phyloP scores from a whole-genome alignment of 1,140 invertebrate genomes.

The Drosophila ercepeae region DNA sequence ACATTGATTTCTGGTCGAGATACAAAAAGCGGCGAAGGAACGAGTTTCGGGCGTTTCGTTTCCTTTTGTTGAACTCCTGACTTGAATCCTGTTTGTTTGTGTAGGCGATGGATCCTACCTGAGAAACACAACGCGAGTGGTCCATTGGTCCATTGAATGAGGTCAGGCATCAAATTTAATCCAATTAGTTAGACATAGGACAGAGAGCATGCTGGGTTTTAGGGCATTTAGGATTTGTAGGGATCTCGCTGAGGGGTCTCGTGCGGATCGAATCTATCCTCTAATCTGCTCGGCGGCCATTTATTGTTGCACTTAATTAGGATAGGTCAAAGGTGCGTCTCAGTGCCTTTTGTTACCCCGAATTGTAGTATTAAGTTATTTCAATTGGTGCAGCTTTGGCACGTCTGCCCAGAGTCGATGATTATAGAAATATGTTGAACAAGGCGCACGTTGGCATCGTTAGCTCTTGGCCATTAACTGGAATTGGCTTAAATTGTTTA shows the following conservation, averaged over 20 bases:
- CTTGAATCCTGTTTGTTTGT: conserved; percentile 20
- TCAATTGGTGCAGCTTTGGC: conserved; percentile 34
- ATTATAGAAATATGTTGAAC: conserved; percentile 50
- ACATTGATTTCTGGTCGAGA: conserved; percentile 53
- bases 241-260: conserved; percentile 19
- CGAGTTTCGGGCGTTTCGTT: conserved; percentile 18
- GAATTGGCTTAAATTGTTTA: conserved; percentile 48
- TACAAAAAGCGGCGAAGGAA: conserved; percentile 48
- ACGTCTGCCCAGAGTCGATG: conserved; percentile 21
- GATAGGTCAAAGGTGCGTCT: conserved; percentile 9
- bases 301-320: conserved; percentile 58
- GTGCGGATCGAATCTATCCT: conserved; percentile 40
- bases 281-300: conserved; percentile 35
- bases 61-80: conserved; percentile 11
- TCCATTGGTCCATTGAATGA: conserved; percentile 43
- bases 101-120: conserved; percentile 29
- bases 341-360: conserved; percentile 8
- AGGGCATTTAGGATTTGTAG: conserved; percentile 10
- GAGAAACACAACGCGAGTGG: conserved; percentile 19
- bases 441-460: conserved; percentile 43
- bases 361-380: conserved; percentile 12
- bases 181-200: conserved; percentile 66
- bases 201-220: conserved; percentile 33
- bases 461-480: conserved; percentile 31
- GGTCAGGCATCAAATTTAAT: conserved; percentile 69